A percentile compares a stretch with the other conserved stretches of the same genome.
These are phyloP conservation scores for Rhynchonema sp. DNA, from an alignment of 2,888 invertebrate genomes.

Conservation along the genomic window DNA sequence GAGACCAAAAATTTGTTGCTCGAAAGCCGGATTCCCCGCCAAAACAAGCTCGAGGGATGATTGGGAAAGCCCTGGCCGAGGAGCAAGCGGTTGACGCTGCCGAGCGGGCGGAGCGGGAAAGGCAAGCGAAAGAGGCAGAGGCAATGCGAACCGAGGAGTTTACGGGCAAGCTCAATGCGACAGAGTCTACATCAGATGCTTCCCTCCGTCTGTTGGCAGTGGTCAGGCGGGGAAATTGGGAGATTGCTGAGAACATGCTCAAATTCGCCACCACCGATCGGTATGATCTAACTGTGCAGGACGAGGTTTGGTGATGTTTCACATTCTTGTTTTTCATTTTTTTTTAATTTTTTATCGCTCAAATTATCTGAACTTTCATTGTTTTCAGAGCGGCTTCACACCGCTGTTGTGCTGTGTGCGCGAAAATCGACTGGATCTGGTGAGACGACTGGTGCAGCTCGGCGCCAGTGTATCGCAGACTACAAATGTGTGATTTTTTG, in stretches of 20 bases:
- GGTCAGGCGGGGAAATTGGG: slow-evolving; percentile 20
- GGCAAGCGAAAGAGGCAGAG: neutral
- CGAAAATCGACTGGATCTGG: slow-evolving; percentile 29
- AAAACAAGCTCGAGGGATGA: neutral
- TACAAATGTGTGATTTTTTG: slow-evolving; percentile 1
- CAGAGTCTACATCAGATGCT: neutral
- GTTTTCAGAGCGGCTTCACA: slow-evolving; percentile 28
- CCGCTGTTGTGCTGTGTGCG: slow-evolving; percentile 32
- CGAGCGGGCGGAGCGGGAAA: neutral
- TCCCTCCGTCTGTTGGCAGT: slow-evolving; percentile 3
- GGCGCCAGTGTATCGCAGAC: slow-evolving; percentile 27
- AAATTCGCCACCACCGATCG: slow-evolving; percentile 8
- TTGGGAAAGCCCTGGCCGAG: neutral
- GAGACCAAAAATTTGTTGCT: neutral
- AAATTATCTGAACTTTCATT: no score
- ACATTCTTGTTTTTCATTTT: no score
- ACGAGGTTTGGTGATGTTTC: slow-evolving; percentile 14
- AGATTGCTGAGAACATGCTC: slow-evolving; percentile 15
- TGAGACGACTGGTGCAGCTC: slow-evolving; percentile 30
- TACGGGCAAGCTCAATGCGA: neutral
- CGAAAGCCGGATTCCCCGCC: neutral
- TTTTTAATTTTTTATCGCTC: neutral
- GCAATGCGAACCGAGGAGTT: neutral
- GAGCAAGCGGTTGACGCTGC: no score
- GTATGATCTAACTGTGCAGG: slow-evolving; percentile 16